Conservation (phyloP, 2,797 vertebrate species). For the Xiphophorus birchmanni region DNA sequence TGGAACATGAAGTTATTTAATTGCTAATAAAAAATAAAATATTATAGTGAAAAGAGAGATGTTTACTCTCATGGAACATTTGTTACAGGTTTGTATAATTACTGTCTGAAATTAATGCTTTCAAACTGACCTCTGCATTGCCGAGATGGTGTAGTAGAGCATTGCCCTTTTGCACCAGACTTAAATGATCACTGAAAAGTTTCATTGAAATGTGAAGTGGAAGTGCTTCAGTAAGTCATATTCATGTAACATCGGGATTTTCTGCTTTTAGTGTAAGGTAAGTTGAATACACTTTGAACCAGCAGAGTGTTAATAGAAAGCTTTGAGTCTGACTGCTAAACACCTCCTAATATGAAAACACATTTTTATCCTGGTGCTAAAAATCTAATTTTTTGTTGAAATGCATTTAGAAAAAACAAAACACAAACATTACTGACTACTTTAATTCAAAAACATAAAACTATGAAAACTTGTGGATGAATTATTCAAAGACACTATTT, state of each 20-base stretch:
- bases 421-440: conserved; percentile 45
- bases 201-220: not conserved
- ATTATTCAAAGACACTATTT: conserved; percentile 76
- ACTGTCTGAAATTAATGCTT: conserved; percentile 9
- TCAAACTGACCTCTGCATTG: not conserved
- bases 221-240: not conserved
- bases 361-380: conserved; percentile 7
- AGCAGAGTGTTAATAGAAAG: conserved; percentile 46
- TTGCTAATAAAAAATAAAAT: not conserved
- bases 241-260: not conserved
- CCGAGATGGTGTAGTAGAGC: conserved; percentile 9
- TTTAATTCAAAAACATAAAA: conserved; percentile 49
- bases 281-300: conserved; percentile 35
- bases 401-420: conserved; percentile 9
- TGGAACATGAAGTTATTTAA: not conserved
- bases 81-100: conserved; percentile 1
- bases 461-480: conserved; percentile 58
- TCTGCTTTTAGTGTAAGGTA: conserved; percentile 24
- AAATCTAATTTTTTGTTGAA: not conserved
- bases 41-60: not conserved
- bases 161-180: conserved; percentile 27
- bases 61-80: not conserved
- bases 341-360: not conserved
- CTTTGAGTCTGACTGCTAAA: conserved; percentile 3
- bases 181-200: not conserved